Evolutionary conservation across 2,113 vertebrate species (phyloP).

Genomic region (Morone saxatilis): DNA sequence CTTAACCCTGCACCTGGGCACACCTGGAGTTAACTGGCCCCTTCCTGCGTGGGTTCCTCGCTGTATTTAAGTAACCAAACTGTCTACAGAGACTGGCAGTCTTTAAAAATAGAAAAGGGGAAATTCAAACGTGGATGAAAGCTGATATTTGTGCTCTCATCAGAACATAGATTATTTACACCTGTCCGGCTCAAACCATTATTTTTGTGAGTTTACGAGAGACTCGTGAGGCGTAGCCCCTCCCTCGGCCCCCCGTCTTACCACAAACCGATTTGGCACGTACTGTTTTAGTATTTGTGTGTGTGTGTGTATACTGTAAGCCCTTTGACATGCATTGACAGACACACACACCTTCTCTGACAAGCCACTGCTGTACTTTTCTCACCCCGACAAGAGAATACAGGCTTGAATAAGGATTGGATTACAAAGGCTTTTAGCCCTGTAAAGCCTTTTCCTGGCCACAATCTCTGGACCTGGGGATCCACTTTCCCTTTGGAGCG

Average conservation of each 20-base stretch:
- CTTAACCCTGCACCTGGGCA: constrained; percentile 62
- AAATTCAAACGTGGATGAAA: constrained; percentile 29
- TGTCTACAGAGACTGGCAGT: constrained; percentile 3
- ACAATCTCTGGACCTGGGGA: constrained; percentile 62
- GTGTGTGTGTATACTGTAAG: constrained; percentile 35
- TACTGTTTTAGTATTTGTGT: constrained; percentile 35
- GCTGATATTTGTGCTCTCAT: constrained; percentile 40
- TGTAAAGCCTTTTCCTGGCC: constrained; percentile 70
- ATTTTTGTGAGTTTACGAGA: constrained; percentile 37
- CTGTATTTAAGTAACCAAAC: not conserved
- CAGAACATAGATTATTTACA: constrained; percentile 48
- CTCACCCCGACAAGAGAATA: constrained; percentile 74
- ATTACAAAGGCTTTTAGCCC: constrained; percentile 78
- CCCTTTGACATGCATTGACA: constrained; percentile 59
- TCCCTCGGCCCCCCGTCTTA: constrained; percentile 18
- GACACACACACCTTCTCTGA: constrained; percentile 59
- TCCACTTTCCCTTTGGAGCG: constrained; percentile 73
- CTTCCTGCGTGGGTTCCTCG: not conserved
- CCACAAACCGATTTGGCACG: constrained; percentile 56
- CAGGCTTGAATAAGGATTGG: constrained; percentile 62
- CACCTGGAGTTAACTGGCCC: constrained; percentile 18
- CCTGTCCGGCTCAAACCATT: constrained; percentile 46
- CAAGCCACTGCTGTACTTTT: constrained; percentile 74
- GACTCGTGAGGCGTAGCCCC: constrained; percentile 23
- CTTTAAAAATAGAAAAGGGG: not conserved